Base-by-base conservation (phyloP, 1,140 invertebrate genomes). In the Ips typographus region DNA sequence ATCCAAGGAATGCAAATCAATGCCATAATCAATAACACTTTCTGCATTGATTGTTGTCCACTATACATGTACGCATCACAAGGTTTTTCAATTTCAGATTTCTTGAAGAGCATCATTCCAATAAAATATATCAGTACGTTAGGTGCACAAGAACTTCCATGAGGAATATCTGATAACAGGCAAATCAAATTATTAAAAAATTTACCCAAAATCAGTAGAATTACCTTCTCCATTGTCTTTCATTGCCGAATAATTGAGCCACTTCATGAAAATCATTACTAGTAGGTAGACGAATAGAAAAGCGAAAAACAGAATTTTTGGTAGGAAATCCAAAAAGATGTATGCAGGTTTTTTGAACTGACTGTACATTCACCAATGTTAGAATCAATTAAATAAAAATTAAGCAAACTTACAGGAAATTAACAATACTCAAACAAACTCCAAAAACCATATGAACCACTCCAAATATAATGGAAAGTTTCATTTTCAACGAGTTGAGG, bases 1-100 rank as follows among this genome's bases (percentile, higher is more conserved):
- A 99, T 98, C 83, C 95, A 93, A 0, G 98, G 98, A 70, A 98
- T 87, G 79, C 96, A 98, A n/a, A 94, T 71, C 6, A 98, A 71
- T 2, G 95, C 95, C 38, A 93, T 68, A 1, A 97, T 69, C 7
- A 99, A 89, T 41, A 99, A 85, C 59, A 96, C 83, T 75, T 86
- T 89, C 83, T 99, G 95, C 52, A 99, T 78, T 3, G 78, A 84
- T 72, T 81, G 80, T 77, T 93, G 90, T 5, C 91, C 91, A 37
- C 76, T 74, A 77, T 84, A 94, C 90, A 94, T 93, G 73, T 83
- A 85, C 1, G 80, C 74, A 83, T 85, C 75, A 74, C 87, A 84
- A 43, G 82, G 78, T 7, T 77, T 72, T 0, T 64, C 37, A 43
- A 82, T 80, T 22, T 82, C 81, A 41, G 72, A 76, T 2, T 65